phyloP scores from a whole-genome alignment of 2,888 invertebrate species.

The Ochropleura leucogaster region DNA sequence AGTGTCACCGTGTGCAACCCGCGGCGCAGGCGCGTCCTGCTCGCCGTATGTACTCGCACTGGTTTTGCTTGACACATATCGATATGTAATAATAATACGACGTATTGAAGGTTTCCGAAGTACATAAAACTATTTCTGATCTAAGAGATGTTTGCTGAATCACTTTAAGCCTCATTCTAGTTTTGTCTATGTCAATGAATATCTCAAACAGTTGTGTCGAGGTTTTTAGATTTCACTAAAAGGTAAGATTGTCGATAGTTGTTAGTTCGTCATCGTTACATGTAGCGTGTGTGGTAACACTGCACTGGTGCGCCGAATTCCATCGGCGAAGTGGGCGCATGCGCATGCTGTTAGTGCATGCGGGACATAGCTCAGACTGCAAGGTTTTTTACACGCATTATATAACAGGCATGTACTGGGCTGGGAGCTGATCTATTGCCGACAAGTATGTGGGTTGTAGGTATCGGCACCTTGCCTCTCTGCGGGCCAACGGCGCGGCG shows the following conservation, averaged over 20 bases:
- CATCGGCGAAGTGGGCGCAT: slow-evolving; percentile 20
- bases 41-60: slow-evolving; percentile 1
- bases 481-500: slow-evolving; percentile 11
- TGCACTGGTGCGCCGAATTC: slow-evolving; percentile 49
- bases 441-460: slow-evolving; percentile 3
- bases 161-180: background rate
- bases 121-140: background rate
- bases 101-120: background rate
- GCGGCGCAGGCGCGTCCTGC: slow-evolving; percentile 33
- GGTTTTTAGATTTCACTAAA: background rate
- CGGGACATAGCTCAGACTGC: slow-evolving; percentile 35
- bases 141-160: background rate
- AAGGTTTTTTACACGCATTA: slow-evolving; percentile 21
- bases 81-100: background rate
- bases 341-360: slow-evolving; percentile 27
- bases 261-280: background rate
- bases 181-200: background rate
- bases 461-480: background rate
- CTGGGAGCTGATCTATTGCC: slow-evolving; percentile 30
- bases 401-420: slow-evolving; percentile 10
- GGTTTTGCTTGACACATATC: background rate
- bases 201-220: background rate
- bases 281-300: slow-evolving; percentile 32
- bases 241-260: slow-evolving; percentile 15
- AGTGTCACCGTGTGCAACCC: background rate